Evolutionary conservation across 2,888 invertebrate species (phyloP).

Genomic region (Pammene aurita): DNA sequence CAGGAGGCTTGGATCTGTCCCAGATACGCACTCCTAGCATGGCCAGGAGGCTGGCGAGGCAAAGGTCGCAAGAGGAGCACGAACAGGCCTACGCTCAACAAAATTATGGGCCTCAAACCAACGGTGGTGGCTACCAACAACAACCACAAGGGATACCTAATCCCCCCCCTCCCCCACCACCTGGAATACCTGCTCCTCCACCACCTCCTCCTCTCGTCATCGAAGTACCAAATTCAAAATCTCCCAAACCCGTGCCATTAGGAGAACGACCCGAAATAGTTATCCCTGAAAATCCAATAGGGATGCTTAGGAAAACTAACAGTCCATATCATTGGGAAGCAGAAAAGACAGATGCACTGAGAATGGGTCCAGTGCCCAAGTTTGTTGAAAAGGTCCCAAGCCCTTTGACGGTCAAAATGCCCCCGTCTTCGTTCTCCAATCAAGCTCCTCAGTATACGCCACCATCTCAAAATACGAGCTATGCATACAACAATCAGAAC

Average conservation of each 20-base stretch:
- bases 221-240: conserved; percentile 73
- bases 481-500: conserved; percentile 60
- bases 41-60: conserved; percentile 89
- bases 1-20: conserved; percentile 94
- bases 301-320: conserved; percentile 86
- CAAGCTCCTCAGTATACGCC: conserved; percentile 73
- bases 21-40: conserved; percentile 95
- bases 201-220: conserved; percentile 85
- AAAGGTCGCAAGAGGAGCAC: conserved; percentile 84
- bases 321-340: conserved; percentile 86
- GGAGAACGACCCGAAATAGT: conserved; percentile 89
- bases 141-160: conserved; percentile 66
- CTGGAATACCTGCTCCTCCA: conserved; percentile 77
- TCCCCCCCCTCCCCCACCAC: conserved; percentile 76
- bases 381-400: conserved; percentile 77
- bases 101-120: conserved; percentile 45
- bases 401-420: conserved; percentile 77
- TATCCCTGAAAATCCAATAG: conserved; percentile 88
- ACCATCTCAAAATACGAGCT: conserved; percentile 60
- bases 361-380: conserved; percentile 76
- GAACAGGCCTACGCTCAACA: conserved; percentile 73
- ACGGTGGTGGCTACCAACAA: conserved; percentile 60
- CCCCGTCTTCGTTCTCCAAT: conserved; percentile 68
- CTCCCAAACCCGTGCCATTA: conserved; percentile 79
- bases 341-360: conserved; percentile 82